These are phyloP conservation scores for Hydrolagus affinis DNA, from an alignment of 2,113 vertebrate genomes.

Conservation along the genomic window DNA sequence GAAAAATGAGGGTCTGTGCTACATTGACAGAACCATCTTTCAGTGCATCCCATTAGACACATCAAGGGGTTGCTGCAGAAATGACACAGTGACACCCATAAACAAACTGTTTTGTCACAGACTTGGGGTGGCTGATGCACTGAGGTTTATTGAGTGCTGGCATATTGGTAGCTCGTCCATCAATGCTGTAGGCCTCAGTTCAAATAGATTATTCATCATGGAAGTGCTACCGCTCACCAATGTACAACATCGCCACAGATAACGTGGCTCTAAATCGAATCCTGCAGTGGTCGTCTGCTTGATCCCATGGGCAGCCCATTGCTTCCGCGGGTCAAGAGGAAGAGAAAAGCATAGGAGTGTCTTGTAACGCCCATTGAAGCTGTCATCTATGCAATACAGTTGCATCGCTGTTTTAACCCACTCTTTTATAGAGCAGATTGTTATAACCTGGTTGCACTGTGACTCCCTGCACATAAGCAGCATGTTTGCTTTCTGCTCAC, in stretches of 20 bases:
- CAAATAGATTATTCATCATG: constrained; percentile 53
- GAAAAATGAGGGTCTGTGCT: constrained; percentile 83
- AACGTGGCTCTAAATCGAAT: constrained; percentile 34
- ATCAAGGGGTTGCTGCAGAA: constrained; percentile 58
- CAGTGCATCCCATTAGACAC: constrained; percentile 66
- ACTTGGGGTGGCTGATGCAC: constrained; percentile 43
- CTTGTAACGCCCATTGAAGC: neutral
- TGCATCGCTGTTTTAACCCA: too few species aligned
- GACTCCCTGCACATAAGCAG: too few species aligned
- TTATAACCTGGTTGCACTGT: too few species aligned
- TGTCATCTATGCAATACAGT: neutral
- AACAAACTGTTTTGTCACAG: constrained; percentile 62
- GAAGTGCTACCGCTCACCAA: constrained; percentile 45
- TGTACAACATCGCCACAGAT: constrained; percentile 51
- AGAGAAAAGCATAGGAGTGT: neutral
- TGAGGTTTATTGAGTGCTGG: constrained; percentile 60
- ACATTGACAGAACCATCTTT: constrained; percentile 82
- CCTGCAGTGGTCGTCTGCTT: constrained; percentile 41
- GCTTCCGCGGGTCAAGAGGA: constrained; percentile 34
- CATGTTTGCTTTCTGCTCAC: too few species aligned
- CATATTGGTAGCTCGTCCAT: constrained; percentile 50
- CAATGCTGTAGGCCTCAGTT: constrained; percentile 43
- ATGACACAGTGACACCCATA: constrained; percentile 66
- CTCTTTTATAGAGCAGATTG: too few species aligned
- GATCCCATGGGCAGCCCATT: neutral